Evolutionary conservation across 2,113 vertebrate species (phyloP), one percentile per base, ranked within the genome.

Genomic region (Gila orcuttii): DNA sequence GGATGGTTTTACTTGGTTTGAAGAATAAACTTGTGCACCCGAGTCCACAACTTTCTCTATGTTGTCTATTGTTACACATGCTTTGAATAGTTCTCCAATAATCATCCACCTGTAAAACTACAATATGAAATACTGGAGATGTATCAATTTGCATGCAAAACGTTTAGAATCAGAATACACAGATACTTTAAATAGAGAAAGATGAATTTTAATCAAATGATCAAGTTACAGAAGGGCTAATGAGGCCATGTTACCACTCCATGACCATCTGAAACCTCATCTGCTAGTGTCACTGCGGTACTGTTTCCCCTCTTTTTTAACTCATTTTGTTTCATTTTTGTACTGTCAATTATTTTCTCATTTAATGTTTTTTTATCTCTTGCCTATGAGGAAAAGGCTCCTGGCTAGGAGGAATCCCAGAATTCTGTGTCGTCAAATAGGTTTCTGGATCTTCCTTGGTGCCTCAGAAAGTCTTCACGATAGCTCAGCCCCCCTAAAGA

Each of bases 401-500:
- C 17, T 36, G 52, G 75, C 31, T 8, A 23, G 55, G 23, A 79
- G 31, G 12, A 77, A 71, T 80, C 55, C 64, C 25, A 39, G 45
- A 39, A 21, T 17, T 31, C 28, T 60, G 42, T 47, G 60, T 31
- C 45, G 47, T 57, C 57, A 60, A 75, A 68, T 52, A 52, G 36
- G n/a, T 45, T 71, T 31, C 47, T 83, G 36, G 7, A 78, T 57
- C 50, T 66, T 66, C 11, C 25, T 60, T 39, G 25, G 68, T 78
- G 52, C 55, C 50, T 84, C 10, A 79, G 79, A 77, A 55, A 60
- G 77, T 85, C 69, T 89, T 76, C 13, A 31, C 3, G 71, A 75
- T 83, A 45, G 66, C 78, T 83, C 77, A 68, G 79, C 81, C 69
- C 52, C 79, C 64, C 81, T 79, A 62, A 85, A 83, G 85, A 87